These are phyloP conservation scores for Agrotis segetum DNA, from an alignment of 2,888 invertebrate species.

Conservation along the genomic window DNA sequence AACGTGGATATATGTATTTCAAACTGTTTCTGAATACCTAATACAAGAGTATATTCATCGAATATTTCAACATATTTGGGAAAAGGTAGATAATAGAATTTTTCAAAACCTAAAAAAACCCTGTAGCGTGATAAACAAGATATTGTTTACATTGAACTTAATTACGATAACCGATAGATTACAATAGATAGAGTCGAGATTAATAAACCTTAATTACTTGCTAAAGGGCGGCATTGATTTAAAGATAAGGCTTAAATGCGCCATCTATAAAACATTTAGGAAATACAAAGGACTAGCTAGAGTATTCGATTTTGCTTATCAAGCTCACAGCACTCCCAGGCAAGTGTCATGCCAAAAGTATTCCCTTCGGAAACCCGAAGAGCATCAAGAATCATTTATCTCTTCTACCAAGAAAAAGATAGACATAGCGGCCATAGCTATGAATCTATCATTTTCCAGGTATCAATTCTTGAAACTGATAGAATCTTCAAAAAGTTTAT, in stretches of 20 bases:
- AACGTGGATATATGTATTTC: too few species aligned
- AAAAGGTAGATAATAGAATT: not conserved
- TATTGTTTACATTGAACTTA: not conserved
- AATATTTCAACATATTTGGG: not conserved
- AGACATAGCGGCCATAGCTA: too few species aligned
- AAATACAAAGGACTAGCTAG: not conserved
- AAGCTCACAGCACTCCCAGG: not conserved
- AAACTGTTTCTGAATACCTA: not conserved
- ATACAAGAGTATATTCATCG: not conserved
- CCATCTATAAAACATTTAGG: not conserved
- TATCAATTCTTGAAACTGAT: not conserved
- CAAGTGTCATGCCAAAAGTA: too few species aligned
- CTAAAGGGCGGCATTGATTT: not conserved
- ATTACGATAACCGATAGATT: conserved; percentile 1
- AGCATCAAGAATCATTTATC: too few species aligned
- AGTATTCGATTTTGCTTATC: not conserved
- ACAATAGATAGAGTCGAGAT: not conserved
- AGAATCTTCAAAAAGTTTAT: conserved; percentile 4
- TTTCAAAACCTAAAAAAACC: not conserved
- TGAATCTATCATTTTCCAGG: too few species aligned
- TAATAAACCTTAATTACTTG: conserved; percentile 9
- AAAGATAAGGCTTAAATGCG: not conserved
- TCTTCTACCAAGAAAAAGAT: too few species aligned
- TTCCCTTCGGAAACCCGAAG: too few species aligned
- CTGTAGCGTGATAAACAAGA: not conserved